Percentiles rank a stretch among this genome's conserved stretches.
Evolutionary conservation across 23 tunicate species (phyloP).

Genomic region (Pegea sp.): DNA sequence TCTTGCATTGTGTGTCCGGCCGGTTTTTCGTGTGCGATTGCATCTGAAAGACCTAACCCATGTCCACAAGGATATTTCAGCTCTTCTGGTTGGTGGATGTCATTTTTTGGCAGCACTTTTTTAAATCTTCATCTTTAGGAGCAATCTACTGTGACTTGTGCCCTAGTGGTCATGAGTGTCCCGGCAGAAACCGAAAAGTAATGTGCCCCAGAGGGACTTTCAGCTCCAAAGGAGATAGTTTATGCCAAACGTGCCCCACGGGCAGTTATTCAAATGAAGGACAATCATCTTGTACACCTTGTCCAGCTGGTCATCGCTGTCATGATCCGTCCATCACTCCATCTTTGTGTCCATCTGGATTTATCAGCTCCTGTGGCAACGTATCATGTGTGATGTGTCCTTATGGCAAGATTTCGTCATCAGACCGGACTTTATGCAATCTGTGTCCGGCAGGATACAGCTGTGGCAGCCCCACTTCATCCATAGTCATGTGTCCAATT

Average conservation of each 20-base stretch:
- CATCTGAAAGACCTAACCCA: slow-evolving; percentile 6
- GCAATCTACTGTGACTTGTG: slow-evolving; percentile 17
- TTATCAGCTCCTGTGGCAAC: slow-evolving; percentile 8
- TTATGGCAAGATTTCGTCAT: slow-evolving; percentile 13
- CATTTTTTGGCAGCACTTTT: not conserved
- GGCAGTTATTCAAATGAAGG: slow-evolving; percentile 34
- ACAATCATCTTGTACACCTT: slow-evolving; percentile 9
- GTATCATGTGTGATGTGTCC: slow-evolving; percentile 30
- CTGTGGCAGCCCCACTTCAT: slow-evolving; percentile 29
- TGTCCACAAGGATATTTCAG: slow-evolving; percentile 45
- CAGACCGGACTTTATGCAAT: slow-evolving; percentile 16
- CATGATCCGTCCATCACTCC: slow-evolving; percentile 16
- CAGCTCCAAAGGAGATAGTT: slow-evolving; percentile 12
- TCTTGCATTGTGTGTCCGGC: slow-evolving; percentile 34
- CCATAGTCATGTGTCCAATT: slow-evolving; percentile 18
- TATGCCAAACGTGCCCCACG: slow-evolving; percentile 18
- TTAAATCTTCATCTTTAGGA: not conserved
- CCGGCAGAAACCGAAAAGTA: slow-evolving; percentile 7
- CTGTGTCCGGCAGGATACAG: slow-evolving; percentile 63
- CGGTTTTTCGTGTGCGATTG: slow-evolving; percentile 28
- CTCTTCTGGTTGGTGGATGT: slow-evolving; percentile 13
- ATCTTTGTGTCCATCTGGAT: slow-evolving; percentile 24
- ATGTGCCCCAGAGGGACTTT: slow-evolving; percentile 27
- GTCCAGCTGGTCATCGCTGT: slow-evolving; percentile 57
- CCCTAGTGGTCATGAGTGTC: slow-evolving; percentile 68